phyloP scores from a whole-genome alignment of 2,888 invertebrate species.

The Sarcophaga carnaria region DNA sequence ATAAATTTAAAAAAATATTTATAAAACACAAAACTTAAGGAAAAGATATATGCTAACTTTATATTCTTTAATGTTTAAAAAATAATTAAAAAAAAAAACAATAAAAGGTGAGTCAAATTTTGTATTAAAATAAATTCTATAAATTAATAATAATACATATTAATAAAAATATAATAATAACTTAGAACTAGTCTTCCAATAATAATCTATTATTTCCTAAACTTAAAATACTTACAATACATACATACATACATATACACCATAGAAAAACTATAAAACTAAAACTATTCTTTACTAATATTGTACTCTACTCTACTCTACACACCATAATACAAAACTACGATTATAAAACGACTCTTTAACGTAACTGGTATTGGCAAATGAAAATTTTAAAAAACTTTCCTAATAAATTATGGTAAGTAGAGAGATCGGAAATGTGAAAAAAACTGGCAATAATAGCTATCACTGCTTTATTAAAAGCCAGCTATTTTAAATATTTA shows the following conservation, averaged over 20 bases:
- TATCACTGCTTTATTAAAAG: too few relatives aligned
- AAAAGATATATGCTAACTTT: neutral
- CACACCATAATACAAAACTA: neutral
- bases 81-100: slow-evolving; percentile 45
- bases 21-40: neutral
- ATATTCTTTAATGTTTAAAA: neutral
- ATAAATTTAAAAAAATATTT: neutral
- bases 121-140: slow-evolving; percentile 10
- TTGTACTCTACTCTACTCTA: slow-evolving; percentile 10
- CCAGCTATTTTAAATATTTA: too few relatives aligned
- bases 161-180: slow-evolving; percentile 39
- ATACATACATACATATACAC: neutral
- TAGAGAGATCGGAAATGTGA: too few relatives aligned
- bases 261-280: neutral
- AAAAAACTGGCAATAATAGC: too few relatives aligned
- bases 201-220: slow-evolving; percentile 60
- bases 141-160: neutral
- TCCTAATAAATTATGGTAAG: too few relatives aligned
- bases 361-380: too few relatives aligned
- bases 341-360: too few relatives aligned
- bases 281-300: neutral
- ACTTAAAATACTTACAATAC: slow-evolving; percentile 14
- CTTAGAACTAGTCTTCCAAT: slow-evolving; percentile 68
- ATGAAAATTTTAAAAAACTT: too few relatives aligned
- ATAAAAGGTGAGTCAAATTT: slow-evolving; percentile 63